phyloP scores from a whole-genome alignment of 2,888 invertebrate species.

The Eumacrocentrus americanus region DNA sequence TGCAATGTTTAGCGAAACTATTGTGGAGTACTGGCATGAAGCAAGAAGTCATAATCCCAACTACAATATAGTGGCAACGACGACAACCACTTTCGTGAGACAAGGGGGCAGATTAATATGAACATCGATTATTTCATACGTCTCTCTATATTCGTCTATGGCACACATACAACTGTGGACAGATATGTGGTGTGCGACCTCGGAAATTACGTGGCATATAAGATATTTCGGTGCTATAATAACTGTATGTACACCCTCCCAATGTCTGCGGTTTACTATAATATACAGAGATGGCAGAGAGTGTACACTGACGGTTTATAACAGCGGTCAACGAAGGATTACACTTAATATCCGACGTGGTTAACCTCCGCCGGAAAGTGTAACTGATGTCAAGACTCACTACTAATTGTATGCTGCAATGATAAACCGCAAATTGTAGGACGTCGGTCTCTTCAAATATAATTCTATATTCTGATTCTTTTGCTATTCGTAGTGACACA shows the following conservation, averaged over 20 bases:
- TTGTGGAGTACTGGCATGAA: conserved; percentile 27
- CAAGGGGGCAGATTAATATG: not conserved
- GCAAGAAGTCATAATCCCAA: not conserved
- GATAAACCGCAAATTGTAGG: conserved; percentile 33
- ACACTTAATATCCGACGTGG: conserved; percentile 33
- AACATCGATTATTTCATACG: conserved; percentile 7
- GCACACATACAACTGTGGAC: conserved; percentile 9
- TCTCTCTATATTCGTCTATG: not conserved
- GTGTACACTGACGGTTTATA: not conserved
- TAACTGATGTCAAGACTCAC: conserved; percentile 29
- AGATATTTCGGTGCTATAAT: conserved; percentile 8
- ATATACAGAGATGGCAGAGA: not conserved
- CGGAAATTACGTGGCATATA: conserved; percentile 7
- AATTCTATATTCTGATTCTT: not conserved
- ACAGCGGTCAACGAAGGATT: conserved; percentile 19
- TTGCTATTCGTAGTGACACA: not conserved
- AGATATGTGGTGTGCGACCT: conserved; percentile 8
- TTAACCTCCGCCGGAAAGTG: conserved; percentile 30
- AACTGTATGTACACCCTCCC: not conserved
- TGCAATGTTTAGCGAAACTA: conserved; percentile 32
- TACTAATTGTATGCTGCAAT: conserved; percentile 27
- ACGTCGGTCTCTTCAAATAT: not conserved
- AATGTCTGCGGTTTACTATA: conserved; percentile 18
- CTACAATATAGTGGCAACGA: not conserved
- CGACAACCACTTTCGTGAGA: not conserved